Percentiles rank a stretch among this genome's conserved stretches.
These are phyloP conservation scores for Hybos culiciformis DNA, from an alignment of 2,888 invertebrate species.

Conservation along the genomic window DNA sequence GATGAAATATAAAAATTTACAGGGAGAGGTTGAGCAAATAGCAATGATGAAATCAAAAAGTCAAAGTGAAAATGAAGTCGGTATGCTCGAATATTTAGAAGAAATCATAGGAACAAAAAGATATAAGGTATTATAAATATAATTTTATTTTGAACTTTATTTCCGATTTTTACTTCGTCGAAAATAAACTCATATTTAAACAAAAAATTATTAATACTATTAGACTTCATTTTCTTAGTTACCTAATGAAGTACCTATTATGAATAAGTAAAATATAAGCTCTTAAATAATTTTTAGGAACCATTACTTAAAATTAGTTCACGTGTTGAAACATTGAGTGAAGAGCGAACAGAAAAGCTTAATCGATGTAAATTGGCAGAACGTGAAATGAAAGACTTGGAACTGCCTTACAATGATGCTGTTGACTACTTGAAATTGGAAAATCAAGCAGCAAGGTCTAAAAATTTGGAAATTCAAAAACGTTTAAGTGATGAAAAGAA, in stretches of 20 bases:
- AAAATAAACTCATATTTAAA: background rate
- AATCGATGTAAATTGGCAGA: slow-evolving; percentile 73
- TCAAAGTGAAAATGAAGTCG: slow-evolving; percentile 70
- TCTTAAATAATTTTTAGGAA: slow-evolving; percentile 41
- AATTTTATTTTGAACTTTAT: no score
- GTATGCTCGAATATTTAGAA: slow-evolving; percentile 96
- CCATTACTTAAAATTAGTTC: slow-evolving; percentile 62
- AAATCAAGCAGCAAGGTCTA: slow-evolving; percentile 55
- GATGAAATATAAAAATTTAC: background rate
- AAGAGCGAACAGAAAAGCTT: slow-evolving; percentile 63
- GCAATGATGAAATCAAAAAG: slow-evolving; percentile 97
- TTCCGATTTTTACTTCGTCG: no score
- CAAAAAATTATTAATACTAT: background rate
- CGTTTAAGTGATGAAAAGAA: slow-evolving; percentile 42
- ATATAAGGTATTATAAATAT: slow-evolving; percentile 55
- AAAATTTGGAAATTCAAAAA: slow-evolving; percentile 59
- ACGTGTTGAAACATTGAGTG: slow-evolving; percentile 59
- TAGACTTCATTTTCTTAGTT: background rate
- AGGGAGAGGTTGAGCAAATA: slow-evolving; percentile 99
- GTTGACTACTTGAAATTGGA: slow-evolving; percentile 63
- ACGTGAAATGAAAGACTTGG: slow-evolving; percentile 63
- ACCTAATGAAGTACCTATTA: background rate
- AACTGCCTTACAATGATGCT: slow-evolving; percentile 65
- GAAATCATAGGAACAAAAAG: slow-evolving; percentile 90
- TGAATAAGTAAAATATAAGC: no score